Percentiles rank a stretch among this genome's conserved stretches.
Conservation (phyloP, 2,113 vertebrate species). For the Sinosuthora webbiana region DNA sequence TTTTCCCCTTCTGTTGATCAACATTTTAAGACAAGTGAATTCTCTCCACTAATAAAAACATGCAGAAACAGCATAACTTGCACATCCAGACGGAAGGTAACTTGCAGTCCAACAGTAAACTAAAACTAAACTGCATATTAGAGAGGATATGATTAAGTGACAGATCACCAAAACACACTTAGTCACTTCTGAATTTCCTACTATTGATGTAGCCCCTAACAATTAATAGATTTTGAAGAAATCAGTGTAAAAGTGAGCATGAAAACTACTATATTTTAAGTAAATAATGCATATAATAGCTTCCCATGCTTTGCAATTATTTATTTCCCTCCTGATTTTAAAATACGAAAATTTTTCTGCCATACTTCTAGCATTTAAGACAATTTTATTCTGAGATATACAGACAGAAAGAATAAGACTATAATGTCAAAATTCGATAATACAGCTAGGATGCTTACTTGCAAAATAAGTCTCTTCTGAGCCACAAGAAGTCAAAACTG, state of each 20-base stretch:
- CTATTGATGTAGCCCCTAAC: background rate
- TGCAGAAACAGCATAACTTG: background rate
- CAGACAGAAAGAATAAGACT: background rate
- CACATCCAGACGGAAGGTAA: background rate
- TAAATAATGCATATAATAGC: background rate
- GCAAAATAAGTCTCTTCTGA: background rate
- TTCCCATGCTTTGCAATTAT: background rate
- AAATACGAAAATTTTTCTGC: background rate
- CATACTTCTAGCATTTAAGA: background rate
- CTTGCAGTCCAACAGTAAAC: background rate
- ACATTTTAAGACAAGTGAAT: background rate
- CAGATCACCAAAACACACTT: background rate
- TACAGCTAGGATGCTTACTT: background rate
- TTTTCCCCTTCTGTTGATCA: background rate
- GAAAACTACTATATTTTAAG: background rate
- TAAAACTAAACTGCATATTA: background rate
- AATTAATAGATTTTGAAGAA: background rate
- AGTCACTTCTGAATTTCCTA: background rate
- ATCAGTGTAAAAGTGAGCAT: background rate
- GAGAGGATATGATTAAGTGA: slow-evolving; percentile 6
- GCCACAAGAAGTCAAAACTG: background rate
- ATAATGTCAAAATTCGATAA: background rate
- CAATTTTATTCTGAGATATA: background rate
- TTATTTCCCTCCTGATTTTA: background rate
- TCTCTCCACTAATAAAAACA: background rate